Percentiles rank a stretch among this genome's conserved stretches.
phyloP scores from a whole-genome alignment of 2,888 invertebrate species.

The Ctena decussata region DNA sequence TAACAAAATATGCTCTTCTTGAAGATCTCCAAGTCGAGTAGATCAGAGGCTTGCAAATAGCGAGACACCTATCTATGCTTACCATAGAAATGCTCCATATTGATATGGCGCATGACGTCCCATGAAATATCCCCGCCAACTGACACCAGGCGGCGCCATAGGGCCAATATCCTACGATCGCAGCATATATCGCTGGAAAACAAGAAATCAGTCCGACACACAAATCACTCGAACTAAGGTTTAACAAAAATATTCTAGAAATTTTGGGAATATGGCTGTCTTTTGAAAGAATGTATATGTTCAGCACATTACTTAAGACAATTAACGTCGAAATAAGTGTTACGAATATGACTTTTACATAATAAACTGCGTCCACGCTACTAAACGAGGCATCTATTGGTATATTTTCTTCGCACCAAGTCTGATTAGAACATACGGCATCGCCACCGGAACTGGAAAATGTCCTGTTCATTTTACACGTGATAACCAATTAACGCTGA shows the following conservation, averaged over 20 bases:
- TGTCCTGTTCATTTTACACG: no score
- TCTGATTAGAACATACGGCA: no score
- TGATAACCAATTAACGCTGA: no score
- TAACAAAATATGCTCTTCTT: constrained; percentile 18
- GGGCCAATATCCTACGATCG: constrained; percentile 60
- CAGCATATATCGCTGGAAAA: constrained; percentile 58
- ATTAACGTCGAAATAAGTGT: constrained; percentile 31
- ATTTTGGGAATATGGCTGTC: constrained; percentile 62
- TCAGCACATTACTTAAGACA: constrained; percentile 42
- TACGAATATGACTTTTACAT: constrained; percentile 26
- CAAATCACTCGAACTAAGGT: constrained; percentile 65
- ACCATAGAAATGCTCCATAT: no score
- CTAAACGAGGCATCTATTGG: no score
- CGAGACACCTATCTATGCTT: constrained; percentile 71
- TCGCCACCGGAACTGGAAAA: no score
- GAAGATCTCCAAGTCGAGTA: constrained; percentile 48
- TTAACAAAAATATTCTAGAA: no score
- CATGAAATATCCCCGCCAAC: constrained; percentile 64
- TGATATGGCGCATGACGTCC: constrained; percentile 65
- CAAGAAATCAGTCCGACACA: constrained; percentile 66
- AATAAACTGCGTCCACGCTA: no score
- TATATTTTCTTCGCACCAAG: no score
- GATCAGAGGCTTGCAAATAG: constrained; percentile 60
- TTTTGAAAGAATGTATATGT: constrained; percentile 53
- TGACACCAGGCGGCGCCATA: constrained; percentile 70